Evolutionary conservation across 2,888 invertebrate genomes (phyloP), one percentile per base, ranked within the genome.

Genomic region (Chrysotoxum bicinctum): DNA sequence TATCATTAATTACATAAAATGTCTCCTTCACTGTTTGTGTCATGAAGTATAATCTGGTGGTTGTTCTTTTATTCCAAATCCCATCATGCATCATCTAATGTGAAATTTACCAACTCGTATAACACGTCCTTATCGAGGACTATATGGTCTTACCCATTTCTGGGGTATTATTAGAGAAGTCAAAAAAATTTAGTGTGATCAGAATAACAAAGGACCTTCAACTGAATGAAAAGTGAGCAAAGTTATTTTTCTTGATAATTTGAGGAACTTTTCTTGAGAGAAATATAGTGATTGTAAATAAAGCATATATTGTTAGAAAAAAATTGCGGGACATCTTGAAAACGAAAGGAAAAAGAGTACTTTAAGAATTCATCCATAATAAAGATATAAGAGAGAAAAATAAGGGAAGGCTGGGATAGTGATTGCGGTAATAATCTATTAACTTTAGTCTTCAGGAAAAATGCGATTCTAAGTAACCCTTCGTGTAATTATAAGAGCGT

Each of bases 1-100:
- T 80, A 80, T 85, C 80, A 80, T 85, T 85, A 85, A 85, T 85
- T 80, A 80, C 72, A 56, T 75, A 54, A 62, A 54, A 50, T 74
- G 37, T 75, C 37, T 70, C 56, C 30, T 52, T 62, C 16, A 9
- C 7, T 58, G 58, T 37, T 45, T 32, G 16, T 64, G 64, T 64
- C 43, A 40, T 43, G 62, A 62, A 62, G 40, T 43, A 62, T 43
- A 43, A 62, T 58, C 58, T 60, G 9, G 30, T 62, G 62, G 43
- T 43, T 62, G 54, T 45, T 64, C 45, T 64, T 45, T 64, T 64
- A 32, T 45, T 64, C 30, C 45, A 19, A 64, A 32, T 64, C 64
- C 45, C 19, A 12, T 64, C 60, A 45, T 64, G 62, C 43, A 62
- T 43, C 62, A 62, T 62, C 43, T 62, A 30, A 62, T 40, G 45